These are phyloP conservation scores for Cantharis rufa DNA, from an alignment of 2,888 invertebrate genomes.

Conservation along the genomic window DNA sequence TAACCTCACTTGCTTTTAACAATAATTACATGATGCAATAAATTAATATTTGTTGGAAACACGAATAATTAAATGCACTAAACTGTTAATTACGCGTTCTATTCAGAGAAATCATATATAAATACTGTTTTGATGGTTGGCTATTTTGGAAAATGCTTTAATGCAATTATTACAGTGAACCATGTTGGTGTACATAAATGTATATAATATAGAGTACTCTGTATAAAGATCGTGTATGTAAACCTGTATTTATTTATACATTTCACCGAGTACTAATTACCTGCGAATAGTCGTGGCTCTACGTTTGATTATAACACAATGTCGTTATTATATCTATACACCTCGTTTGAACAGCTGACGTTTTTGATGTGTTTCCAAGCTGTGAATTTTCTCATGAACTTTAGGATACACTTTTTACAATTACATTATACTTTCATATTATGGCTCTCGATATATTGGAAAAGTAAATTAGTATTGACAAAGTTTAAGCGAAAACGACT, in stretches of 20 bases:
- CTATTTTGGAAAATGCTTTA: not conserved
- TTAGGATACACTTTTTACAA: slow-evolving; percentile 12
- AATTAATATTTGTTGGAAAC: not conserved
- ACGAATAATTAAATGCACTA: not conserved
- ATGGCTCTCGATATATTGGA: slow-evolving; percentile 9
- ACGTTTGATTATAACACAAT: slow-evolving; percentile 18
- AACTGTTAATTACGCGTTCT: not conserved
- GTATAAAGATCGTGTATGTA: not conserved
- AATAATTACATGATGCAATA: not conserved
- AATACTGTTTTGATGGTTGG: not conserved
- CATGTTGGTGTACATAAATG: not conserved
- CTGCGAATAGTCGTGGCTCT: slow-evolving; percentile 8
- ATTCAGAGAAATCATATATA: not conserved
- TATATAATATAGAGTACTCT: not conserved
- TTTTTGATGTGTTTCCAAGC: slow-evolving; percentile 19
- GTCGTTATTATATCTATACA: slow-evolving; percentile 14
- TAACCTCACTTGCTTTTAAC: not conserved
- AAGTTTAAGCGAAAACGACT: slow-evolving; percentile 1
- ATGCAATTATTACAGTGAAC: not conserved
- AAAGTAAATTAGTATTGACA: slow-evolving; percentile 3
- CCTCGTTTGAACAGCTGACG: slow-evolving; percentile 18
- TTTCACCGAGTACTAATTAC: slow-evolving; percentile 17
- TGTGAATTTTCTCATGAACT: slow-evolving; percentile 16
- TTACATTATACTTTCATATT: slow-evolving; percentile 22
- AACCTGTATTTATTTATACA: slow-evolving; percentile 11